Evolutionary conservation across 2,113 vertebrate genomes (phyloP).

Genomic region (Procavia capensis): DNA sequence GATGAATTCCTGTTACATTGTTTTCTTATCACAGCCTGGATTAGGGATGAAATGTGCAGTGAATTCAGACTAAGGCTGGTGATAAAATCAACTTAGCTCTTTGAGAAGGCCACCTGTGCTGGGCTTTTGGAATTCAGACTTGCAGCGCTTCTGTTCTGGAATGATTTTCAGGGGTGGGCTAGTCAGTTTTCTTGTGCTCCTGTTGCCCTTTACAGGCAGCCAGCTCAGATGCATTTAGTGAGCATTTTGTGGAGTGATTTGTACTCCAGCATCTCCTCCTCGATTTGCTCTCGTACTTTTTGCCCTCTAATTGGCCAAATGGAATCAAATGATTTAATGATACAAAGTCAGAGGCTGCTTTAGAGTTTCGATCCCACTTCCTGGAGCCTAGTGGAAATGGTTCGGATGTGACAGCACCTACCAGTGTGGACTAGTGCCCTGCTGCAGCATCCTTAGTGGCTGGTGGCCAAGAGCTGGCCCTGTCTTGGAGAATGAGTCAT

Average conservation of each 20-base stretch:
- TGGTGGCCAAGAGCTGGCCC: constrained; percentile 56
- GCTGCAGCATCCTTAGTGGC: constrained; percentile 31
- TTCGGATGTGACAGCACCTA: background rate
- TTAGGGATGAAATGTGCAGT: constrained; percentile 27
- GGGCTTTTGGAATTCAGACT: constrained; percentile 38
- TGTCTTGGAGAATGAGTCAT: constrained; percentile 70
- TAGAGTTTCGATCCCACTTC: constrained; percentile 21
- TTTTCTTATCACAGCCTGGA: constrained; percentile 61
- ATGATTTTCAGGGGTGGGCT: background rate
- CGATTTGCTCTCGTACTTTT: constrained; percentile 44
- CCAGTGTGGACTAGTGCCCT: background rate
- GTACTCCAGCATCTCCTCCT: background rate
- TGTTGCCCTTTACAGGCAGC: background rate
- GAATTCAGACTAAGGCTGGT: constrained; percentile 3
- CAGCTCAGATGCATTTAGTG: background rate
- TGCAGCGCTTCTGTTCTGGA: background rate
- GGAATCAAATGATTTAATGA: constrained; percentile 56
- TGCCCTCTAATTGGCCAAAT: constrained; percentile 2
- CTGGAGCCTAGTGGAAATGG: background rate
- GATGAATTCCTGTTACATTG: constrained; percentile 31
- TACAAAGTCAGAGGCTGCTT: constrained; percentile 25
- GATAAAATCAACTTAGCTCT: constrained; percentile 36
- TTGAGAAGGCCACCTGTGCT: constrained; percentile 46
- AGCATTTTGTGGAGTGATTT: constrained; percentile 18
- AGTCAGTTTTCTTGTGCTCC: background rate